Conservation (phyloP, 2,797 vertebrate genomes). For the Gallinago nigripennis region DNA sequence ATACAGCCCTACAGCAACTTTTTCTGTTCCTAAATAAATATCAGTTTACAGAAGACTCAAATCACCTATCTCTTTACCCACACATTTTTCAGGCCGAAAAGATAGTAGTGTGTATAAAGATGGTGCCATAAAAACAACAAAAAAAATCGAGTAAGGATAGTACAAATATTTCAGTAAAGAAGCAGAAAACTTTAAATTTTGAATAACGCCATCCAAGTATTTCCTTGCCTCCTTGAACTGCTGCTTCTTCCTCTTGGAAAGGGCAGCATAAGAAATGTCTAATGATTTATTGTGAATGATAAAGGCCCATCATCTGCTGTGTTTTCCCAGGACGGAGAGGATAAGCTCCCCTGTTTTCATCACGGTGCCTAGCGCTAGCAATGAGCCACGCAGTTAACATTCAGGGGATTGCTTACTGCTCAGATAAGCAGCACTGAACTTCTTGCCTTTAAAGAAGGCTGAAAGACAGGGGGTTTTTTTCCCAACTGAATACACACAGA, state of each 20-base stretch:
- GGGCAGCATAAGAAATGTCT: not conserved
- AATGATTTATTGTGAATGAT: not conserved
- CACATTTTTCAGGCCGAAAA: not conserved
- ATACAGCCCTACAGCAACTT: not conserved
- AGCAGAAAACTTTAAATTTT: not conserved
- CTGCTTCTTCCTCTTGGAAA: not conserved
- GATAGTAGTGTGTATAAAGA: not conserved
- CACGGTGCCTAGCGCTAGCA: not conserved
- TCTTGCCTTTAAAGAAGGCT: constrained; percentile 55
- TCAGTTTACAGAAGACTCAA: not conserved
- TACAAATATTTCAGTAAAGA: not conserved
- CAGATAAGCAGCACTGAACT: constrained; percentile 59
- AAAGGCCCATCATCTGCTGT: not conserved
- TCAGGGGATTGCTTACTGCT: constrained; percentile 40
- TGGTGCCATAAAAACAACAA: not conserved
- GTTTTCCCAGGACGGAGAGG: not conserved
- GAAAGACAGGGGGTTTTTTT: constrained; percentile 29
- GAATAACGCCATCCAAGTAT: not conserved
- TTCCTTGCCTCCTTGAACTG: not conserved
- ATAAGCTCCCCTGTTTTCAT: not conserved
- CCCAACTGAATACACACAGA: constrained; percentile 67
- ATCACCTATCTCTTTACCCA: not conserved
- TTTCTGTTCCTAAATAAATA: not conserved
- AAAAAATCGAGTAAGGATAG: not conserved
- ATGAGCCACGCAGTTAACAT: not conserved